phyloP scores from a whole-genome alignment of 1,140 invertebrate genomes.

The Lerema accius region DNA sequence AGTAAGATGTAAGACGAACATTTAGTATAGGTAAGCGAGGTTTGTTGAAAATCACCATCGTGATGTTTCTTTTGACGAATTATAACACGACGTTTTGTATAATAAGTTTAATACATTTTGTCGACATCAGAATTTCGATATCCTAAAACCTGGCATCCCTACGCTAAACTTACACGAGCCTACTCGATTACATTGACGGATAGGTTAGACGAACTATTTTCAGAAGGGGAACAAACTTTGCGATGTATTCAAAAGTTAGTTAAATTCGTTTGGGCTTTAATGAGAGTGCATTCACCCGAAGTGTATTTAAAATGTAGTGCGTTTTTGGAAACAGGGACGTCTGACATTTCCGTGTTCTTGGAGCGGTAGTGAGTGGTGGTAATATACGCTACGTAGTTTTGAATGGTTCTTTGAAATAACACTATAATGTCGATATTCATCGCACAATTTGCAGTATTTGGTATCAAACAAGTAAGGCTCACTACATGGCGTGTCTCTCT shows the following conservation, averaged over 20 bases:
- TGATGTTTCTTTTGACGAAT: no score
- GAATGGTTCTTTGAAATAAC: slow-evolving; percentile 1
- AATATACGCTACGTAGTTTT: not conserved
- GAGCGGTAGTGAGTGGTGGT: slow-evolving; percentile 17
- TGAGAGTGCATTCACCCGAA: slow-evolving; percentile 73
- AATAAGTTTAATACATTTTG: no score
- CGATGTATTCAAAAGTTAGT: slow-evolving; percentile 50
- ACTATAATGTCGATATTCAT: no score
- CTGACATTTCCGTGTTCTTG: slow-evolving; percentile 66
- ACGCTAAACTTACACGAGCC: slow-evolving; percentile 38
- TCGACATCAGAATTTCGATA: slow-evolving; percentile 11
- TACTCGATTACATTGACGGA: slow-evolving; percentile 38
- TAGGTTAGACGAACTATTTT: slow-evolving; percentile 21
- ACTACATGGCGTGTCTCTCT: no score
- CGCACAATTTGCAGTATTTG: no score
- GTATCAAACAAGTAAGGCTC: no score
- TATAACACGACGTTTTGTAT: no score
- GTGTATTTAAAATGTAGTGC: slow-evolving; percentile 58
- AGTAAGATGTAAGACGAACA: no score
- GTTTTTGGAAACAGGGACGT: slow-evolving; percentile 66
- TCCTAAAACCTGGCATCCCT: slow-evolving; percentile 21
- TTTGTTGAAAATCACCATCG: no score
- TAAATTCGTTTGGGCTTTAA: slow-evolving; percentile 64
- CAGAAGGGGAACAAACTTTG: slow-evolving; percentile 26
- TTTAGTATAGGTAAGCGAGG: no score